These are phyloP conservation scores for Oreotragus oreotragus DNA, from an alignment of 2,113 vertebrate species.

Conservation along the genomic window DNA sequence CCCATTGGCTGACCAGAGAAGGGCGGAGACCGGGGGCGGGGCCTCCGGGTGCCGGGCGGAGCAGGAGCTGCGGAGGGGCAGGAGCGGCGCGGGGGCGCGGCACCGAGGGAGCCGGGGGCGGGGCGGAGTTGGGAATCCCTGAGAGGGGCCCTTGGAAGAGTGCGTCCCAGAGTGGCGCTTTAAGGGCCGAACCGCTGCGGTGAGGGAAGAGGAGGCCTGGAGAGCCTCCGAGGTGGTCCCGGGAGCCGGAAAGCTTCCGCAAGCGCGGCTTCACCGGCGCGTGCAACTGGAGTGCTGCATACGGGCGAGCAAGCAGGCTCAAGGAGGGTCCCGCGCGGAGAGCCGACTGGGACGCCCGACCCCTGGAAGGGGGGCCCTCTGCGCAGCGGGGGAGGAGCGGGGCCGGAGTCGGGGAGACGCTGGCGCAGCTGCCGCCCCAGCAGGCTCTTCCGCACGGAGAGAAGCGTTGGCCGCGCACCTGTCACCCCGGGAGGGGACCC, in stretches of 20 bases:
- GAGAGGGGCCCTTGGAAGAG: background rate
- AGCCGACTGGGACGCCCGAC: background rate
- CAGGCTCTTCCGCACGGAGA: background rate
- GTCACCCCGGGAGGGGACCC: background rate
- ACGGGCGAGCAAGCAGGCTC: background rate
- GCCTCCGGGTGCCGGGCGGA: background rate
- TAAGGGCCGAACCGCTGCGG: background rate
- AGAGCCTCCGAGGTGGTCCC: background rate
- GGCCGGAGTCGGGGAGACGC: no score
- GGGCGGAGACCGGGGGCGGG: background rate
- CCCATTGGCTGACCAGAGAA: conserved; percentile 70
- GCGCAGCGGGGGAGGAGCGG: background rate
- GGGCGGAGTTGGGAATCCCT: fast-evolving
- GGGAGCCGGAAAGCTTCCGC: background rate
- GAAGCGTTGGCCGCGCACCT: background rate
- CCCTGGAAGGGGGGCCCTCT: background rate
- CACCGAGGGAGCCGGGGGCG: background rate
- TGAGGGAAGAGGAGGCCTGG: background rate
- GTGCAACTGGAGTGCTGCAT: background rate
- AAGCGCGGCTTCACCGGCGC: background rate
- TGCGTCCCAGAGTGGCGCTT: background rate
- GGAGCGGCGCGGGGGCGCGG: background rate
- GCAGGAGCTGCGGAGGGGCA: background rate
- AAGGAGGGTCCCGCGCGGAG: background rate
- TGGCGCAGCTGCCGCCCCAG: background rate